Base-by-base conservation (phyloP, 2,888 invertebrate genomes). In the Taenaris catops region DNA sequence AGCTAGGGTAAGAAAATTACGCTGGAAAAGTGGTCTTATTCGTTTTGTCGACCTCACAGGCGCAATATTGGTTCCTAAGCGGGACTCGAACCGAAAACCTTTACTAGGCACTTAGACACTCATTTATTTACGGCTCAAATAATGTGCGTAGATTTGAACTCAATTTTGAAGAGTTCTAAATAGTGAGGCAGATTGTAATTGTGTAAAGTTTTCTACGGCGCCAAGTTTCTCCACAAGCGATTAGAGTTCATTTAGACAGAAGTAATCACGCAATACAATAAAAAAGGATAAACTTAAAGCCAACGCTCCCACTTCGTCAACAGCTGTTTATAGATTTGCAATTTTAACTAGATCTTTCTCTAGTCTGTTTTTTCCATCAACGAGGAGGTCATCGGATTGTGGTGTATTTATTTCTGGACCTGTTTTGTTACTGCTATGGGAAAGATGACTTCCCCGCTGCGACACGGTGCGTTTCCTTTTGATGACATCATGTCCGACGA, bases 241-340 rank as follows among this genome's bases (percentile, higher is more conserved):
- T 32, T 26, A 26, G 14, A 27, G 36, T 25, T 32, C 32, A 28
- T 36, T 28, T 27, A 26, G 8, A 11, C 6, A 16, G 21, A 31
- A 31, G 23, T 31, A 31, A 23, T 23, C 23, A 35, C 20, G 25
- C 21, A 19, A 19, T 26, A 45, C 36, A 38, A 49, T 44, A 46
- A 50, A 48, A 48, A 43, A 28, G 33, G 35, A 42, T 27, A 41
- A 44, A 50, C 53, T 61, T 63, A 62, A 54, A 66, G 59, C 53
- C 71, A 66, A 65, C 58, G 65, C 63, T 53, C 67, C 52, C 63
- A 49, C 62, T 63, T 64, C 67, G 64, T 66, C 74, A 69, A 73
- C 81, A 80, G 81, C 81, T 81, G 81, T 76, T 75, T 78, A 63
- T 81, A 80, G 79, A 72, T 42, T 33, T 53, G 36, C 78, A 53